These are phyloP conservation scores for Sphaerophoria rueppellii DNA, from an alignment of 2,888 invertebrate genomes.

Conservation along the genomic window DNA sequence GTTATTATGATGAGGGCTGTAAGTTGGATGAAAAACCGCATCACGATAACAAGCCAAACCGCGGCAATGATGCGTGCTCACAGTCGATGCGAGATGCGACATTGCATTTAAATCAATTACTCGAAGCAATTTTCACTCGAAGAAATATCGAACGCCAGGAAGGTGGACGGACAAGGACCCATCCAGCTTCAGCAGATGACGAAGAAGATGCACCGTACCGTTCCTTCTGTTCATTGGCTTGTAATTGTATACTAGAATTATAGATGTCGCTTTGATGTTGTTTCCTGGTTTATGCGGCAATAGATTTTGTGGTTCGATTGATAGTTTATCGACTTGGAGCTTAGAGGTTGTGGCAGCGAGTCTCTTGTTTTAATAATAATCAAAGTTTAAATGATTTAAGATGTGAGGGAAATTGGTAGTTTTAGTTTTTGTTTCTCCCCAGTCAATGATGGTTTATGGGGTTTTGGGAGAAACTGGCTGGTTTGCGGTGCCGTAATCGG, in stretches of 20 bases:
- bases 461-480: neutral
- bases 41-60: slow-evolving; percentile 25
- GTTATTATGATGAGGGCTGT: slow-evolving; percentile 43
- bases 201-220: slow-evolving; percentile 42
- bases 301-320: slow-evolving; percentile 5
- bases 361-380: slow-evolving; percentile 38
- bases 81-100: slow-evolving; percentile 45
- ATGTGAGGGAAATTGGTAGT: slow-evolving; percentile 45
- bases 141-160: slow-evolving; percentile 33
- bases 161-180: neutral
- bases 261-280: slow-evolving; percentile 66
- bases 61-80: slow-evolving; percentile 28
- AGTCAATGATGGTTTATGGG: neutral
- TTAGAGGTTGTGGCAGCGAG: slow-evolving; percentile 29
- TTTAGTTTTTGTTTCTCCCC: neutral
- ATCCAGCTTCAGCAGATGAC: neutral
- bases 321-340: slow-evolving; percentile 34
- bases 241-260: slow-evolving; percentile 71
- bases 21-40: slow-evolving; percentile 18
- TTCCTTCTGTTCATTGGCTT: slow-evolving; percentile 44
- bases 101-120: slow-evolving; percentile 72
- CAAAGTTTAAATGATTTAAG: slow-evolving; percentile 69
- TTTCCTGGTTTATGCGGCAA: slow-evolving; percentile 33
- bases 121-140: slow-evolving; percentile 65
- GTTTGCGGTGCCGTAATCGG: neutral